A percentile compares a stretch with the other conserved stretches of the same genome.
These are phyloP conservation scores for Merluccius polli DNA, from an alignment of 2,797 vertebrate species.

Conservation along the genomic window DNA sequence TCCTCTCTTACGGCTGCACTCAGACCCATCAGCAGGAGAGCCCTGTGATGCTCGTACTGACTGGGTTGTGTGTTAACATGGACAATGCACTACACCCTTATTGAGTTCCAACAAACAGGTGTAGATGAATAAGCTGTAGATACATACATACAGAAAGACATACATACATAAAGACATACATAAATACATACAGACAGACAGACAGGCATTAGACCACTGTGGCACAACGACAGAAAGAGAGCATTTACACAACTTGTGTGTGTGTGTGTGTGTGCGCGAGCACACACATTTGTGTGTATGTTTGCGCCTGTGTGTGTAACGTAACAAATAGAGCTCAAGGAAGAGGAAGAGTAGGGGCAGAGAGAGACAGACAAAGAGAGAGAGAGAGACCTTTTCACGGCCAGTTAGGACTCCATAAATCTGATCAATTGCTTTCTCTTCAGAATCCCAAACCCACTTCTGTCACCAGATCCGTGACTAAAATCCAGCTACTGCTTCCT, in stretches of 20 bases:
- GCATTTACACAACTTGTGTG: neutral
- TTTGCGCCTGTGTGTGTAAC: neutral
- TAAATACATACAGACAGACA: neutral
- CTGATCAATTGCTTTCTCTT: slow-evolving; percentile 63
- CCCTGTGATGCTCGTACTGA: neutral
- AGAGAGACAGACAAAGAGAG: slow-evolving; percentile 17
- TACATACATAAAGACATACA: neutral
- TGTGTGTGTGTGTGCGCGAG: neutral
- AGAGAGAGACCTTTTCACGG: slow-evolving; percentile 57
- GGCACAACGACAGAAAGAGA: neutral
- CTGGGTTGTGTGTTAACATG: too few species aligned
- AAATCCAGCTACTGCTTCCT: slow-evolving; percentile 62
- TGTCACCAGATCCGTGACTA: slow-evolving; percentile 61
- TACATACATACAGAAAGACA: too few species aligned
- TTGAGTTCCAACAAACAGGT: neutral
- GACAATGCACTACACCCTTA: too few species aligned
- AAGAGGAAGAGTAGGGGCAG: neutral
- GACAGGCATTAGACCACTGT: neutral
- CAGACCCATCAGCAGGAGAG: neutral
- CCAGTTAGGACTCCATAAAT: slow-evolving; percentile 72
- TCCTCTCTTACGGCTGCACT: neutral
- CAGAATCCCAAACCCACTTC: slow-evolving; percentile 51
- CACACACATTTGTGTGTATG: neutral
- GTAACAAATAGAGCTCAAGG: neutral
- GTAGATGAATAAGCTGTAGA: neutral